Conservation (phyloP, 2,888 invertebrate genomes). For the Hirtodrosophila confusa region DNA sequence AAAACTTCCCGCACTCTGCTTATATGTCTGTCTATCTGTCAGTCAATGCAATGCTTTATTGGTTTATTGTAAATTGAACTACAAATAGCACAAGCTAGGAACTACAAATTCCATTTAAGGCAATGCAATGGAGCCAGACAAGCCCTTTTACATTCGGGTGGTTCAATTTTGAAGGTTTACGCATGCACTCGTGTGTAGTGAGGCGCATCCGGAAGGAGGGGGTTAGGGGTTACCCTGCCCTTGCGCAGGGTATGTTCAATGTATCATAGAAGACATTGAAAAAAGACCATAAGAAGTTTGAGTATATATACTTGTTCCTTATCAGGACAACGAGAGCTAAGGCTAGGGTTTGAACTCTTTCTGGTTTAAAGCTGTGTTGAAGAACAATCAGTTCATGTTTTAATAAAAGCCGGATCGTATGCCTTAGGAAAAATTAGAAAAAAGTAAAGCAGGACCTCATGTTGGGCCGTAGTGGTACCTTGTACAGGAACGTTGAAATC, state of each 20-base stretch:
- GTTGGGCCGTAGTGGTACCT: no score
- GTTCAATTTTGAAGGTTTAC: conserved; percentile 64
- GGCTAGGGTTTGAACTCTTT: no score
- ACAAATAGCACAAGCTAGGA: conserved; percentile 51
- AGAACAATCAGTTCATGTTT: no score
- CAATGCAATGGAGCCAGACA: conserved; percentile 59
- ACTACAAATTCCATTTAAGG: conserved; percentile 60
- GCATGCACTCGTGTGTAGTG: conserved; percentile 63
- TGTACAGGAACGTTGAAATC: no score
- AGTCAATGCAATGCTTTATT: conserved; percentile 55
- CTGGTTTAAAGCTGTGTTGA: no score
- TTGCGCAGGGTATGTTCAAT: conserved; percentile 20
- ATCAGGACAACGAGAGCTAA: no score
- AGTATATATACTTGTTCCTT: no score
- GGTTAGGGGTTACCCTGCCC: conserved; percentile 36
- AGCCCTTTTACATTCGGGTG: conserved; percentile 58
- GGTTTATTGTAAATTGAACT: conserved; percentile 67
- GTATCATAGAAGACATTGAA: not conserved
- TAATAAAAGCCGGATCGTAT: no score
- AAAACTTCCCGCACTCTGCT: conserved; percentile 50
- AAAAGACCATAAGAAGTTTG: no score
- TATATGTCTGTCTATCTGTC: conserved; percentile 17
- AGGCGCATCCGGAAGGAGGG: conserved; percentile 53
- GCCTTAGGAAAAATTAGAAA: no score
- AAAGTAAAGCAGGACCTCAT: no score